Evolutionary conservation across 2,113 vertebrate species (phyloP), one percentile per base, ranked within the genome.

Genomic region (Leuciscus idus): DNA sequence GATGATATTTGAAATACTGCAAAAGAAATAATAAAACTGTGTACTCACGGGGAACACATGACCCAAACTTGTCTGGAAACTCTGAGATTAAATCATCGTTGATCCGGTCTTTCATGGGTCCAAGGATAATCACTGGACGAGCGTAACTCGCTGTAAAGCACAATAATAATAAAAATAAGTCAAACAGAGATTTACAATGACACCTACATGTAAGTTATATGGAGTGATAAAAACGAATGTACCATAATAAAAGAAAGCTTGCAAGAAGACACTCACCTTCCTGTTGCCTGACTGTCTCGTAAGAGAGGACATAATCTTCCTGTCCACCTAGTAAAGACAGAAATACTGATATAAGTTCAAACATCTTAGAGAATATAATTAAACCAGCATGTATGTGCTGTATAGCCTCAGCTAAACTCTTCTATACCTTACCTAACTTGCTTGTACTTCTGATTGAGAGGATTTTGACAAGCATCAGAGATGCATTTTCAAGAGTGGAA

Each of bases 71-170:
- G 91, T 99, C 97, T 8, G 98, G 97, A 91, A 99, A 99, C 93
- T 99, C 98, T 0, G 98, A 99, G 92, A 99, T 99, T 86, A 99
- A 93, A 90, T 99, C 98, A 91, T 99, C 98, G 73, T 99, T 99
- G 93, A 99, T 94, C 73, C 98, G 94, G 90, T 99, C 98, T 89
- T 99, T 99, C 97, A 99, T 99, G 55, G 98, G 98, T 90, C 98
- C 98, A 85, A 99, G 95, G 84, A 99, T 91, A 78, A 99, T 99
- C 89, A 99, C 96, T 8, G 98, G 98, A 73, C 98, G 96, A 36
- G 97, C 96, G 89, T 99, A 99, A 92, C 89, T 97, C 79, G 99
- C 98, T 99, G 88, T 6, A 39, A 39, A n/a, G 4, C 83, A 87
- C 61, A 85, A 23, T 80, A 28, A 48, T 1, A 55, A 28, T 59